phyloP scores from a whole-genome alignment of 2,797 vertebrate species.

The Rhynchotus rufescens region DNA sequence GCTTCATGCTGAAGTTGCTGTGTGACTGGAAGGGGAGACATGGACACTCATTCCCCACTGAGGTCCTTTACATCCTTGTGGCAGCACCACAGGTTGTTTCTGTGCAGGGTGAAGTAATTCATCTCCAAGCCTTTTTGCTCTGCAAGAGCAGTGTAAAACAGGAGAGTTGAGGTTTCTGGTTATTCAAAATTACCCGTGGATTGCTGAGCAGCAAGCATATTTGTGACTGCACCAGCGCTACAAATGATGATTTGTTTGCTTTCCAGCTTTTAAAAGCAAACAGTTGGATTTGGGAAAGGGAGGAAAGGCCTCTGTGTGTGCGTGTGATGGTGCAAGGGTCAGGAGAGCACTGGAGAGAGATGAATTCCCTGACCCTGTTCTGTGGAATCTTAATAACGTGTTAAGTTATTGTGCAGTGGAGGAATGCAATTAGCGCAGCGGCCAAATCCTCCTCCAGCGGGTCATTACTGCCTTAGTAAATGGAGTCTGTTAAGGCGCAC shows the following conservation, averaged over 20 bases:
- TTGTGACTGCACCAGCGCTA: neutral
- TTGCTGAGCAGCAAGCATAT: slow-evolving; percentile 23
- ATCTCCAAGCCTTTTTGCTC: neutral
- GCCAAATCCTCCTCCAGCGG: slow-evolving; percentile 76
- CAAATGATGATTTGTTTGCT: slow-evolving; percentile 49
- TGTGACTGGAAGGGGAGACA: neutral
- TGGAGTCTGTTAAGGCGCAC: slow-evolving; percentile 72
- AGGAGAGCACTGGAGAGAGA: slow-evolving; percentile 72
- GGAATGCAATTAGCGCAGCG: slow-evolving; percentile 80
- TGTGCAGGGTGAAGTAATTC: no score
- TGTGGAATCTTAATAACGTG: slow-evolving; percentile 84
- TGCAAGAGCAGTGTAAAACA: neutral
- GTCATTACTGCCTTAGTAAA: slow-evolving; percentile 79
- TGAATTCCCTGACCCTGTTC: slow-evolving; percentile 78
- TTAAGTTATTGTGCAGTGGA: slow-evolving; percentile 82
- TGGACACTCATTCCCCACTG: neutral
- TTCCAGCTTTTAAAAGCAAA: slow-evolving; percentile 55
- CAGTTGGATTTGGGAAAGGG: slow-evolving; percentile 46
- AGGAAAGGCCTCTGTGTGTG: neutral
- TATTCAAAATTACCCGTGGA: neutral
- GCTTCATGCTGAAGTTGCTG: neutral
- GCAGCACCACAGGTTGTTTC: neutral
- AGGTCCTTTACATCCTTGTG: neutral
- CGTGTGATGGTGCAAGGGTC: slow-evolving; percentile 25
- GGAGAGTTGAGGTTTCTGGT: neutral